Conservation (phyloP, 2,888 invertebrate genomes). For the Brachypterus glaber region DNA sequence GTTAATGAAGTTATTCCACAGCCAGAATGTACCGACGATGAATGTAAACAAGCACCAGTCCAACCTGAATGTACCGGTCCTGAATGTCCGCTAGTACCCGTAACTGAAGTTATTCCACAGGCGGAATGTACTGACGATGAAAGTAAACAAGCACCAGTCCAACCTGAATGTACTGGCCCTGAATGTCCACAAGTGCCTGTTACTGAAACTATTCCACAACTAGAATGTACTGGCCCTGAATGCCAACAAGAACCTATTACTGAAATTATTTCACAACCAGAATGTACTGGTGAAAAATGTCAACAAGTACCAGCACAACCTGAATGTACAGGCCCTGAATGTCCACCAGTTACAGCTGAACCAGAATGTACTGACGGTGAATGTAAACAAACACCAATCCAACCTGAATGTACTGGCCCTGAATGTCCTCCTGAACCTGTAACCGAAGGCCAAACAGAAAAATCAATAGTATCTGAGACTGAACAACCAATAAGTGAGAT, state of each 20-base stretch:
- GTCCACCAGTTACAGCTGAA: no score
- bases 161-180: neutral
- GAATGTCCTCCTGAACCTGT: constrained; percentile 8
- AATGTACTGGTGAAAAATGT: neutral
- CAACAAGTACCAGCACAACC: no score
- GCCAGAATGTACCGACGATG: neutral
- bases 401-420: neutral
- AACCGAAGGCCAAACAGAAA: constrained; percentile 1
- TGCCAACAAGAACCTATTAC: constrained; percentile 8
- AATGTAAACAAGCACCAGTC: constrained; percentile 4
- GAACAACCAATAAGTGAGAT: neutral
- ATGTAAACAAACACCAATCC: neutral
- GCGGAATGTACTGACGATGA: no score
- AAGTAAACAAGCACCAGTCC: neutral
- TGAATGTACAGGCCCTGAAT: no score
- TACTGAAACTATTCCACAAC: constrained; percentile 1
- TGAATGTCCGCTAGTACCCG: neutral
- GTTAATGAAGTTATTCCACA: neutral
- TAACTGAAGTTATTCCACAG: no score
- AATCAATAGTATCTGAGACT: neutral
- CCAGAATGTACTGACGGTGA: neutral
- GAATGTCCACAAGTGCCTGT: constrained; percentile 8
- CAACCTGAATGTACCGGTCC: constrained; percentile 4
- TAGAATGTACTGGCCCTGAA: neutral
- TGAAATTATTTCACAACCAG: constrained; percentile 4